Evolutionary conservation across 2,888 invertebrate species (phyloP), one percentile per base, ranked within the genome.

Genomic region (Noctua janthe): DNA sequence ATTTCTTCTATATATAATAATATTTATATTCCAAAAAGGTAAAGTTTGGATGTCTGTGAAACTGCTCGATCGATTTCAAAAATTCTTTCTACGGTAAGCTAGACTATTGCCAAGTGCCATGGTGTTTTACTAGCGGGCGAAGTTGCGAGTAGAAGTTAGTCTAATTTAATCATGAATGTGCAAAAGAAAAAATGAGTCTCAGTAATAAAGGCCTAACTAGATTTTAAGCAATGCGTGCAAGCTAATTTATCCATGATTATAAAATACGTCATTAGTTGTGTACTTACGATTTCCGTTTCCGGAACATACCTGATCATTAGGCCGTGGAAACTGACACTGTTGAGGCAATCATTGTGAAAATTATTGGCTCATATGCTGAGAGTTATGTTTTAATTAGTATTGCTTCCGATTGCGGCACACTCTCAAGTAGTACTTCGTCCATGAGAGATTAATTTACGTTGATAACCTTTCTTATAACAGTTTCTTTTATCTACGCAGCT

Each of bases 261-360:
- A 66, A 80, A 87, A 87, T 84, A 51, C 72, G 64, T 78, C 73
- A 87, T 71, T 85, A 80, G 77, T 43, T 84, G 69, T 62, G 47
- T 83, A 76, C 71, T 77, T 79, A 82, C n/a, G 20, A 74, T 76
- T 82, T 86, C 86, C 86, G 83, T 80, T 88, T 85, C 85, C 89
- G 83, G 59, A 77, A 49, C 74, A 66, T 66, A 81, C 47, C 13
- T 62, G n/a, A 71, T 64, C 78, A 81, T 80, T 87, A 85, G 71
- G 54, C 71, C 78, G 81, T 80, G 78, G 82, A 81, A 84, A 82
- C 78, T 83, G 77, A 78, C 76, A 76, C 76, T 70, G 29, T 51
- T 69, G 73, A 74, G 77, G 73, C 56, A 78, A 81, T 82, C 80
- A 80, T 62, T 64, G 75, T 71, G 43, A 74, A 79, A 80, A 72